Evolutionary conservation across 2,888 invertebrate genomes (phyloP), one percentile per base, ranked within the genome.

Genomic region (Erebia ligea): DNA sequence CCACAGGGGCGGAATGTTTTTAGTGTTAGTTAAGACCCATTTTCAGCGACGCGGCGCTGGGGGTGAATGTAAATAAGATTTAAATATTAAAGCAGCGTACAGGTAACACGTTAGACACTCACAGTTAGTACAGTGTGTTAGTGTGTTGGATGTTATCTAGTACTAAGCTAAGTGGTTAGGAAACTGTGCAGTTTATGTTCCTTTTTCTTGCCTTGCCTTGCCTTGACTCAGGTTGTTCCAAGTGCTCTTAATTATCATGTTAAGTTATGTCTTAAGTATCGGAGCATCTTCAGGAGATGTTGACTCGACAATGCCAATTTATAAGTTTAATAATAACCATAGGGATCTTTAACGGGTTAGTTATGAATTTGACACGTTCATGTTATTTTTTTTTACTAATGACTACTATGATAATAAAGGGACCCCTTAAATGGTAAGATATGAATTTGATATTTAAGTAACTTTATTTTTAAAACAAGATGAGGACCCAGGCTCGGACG

Each of bases 1-100:
- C 86, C 86, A 76, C 58, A 75, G 76, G 77, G 76, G 83, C 75
- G 79, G 81, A 79, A 77, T 83, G 81, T 82, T 86, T 85, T 84
- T 81, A 80, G 80, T 83, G 84, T 86, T 85, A 84, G 79, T 80
- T 80, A 84, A 84, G 84, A 81, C 81, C 83, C 86, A 83, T 87
- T 88, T 88, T 86, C 79, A 84, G 81, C 78, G 82, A 83, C 83
- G 81, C 79, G 79, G 79, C 73, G 73, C 81, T 79, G 82, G 80
- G 86, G 86, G 82, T 86, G 89, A 88, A 91, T 91, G 88, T 88
- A 89, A 90, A 91, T 86, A 90, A 84, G 86, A 84, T 88, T 88
- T 90, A 86, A 90, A 91, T 90, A 88, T 90, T 90, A 87, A 87
- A 92, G 82, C 78, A 81, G 82, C 67, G 63, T 59, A 68, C 67